Conservation (phyloP, 2,113 vertebrate species). For the Xerus inauris region DNA sequence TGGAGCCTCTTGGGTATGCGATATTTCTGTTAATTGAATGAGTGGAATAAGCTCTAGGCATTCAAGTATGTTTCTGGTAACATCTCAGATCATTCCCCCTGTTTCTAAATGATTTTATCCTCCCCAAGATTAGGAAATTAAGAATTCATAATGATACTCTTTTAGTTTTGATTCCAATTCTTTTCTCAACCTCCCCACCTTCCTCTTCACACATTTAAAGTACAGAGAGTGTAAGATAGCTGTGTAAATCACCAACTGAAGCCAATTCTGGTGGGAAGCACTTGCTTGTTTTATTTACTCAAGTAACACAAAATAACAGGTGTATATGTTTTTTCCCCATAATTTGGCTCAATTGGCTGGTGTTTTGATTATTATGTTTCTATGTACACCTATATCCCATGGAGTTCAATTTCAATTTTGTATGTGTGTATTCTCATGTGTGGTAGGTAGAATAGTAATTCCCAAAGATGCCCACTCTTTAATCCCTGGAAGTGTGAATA, state of each 20-base stretch:
- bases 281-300: slow-evolving; percentile 29
- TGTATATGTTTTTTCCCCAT: not conserved
- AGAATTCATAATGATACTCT: not conserved
- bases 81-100: not conserved
- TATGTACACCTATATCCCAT: not conserved
- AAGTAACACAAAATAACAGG: not conserved
- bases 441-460: not conserved
- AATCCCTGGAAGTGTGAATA: not conserved
- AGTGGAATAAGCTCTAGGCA: not conserved
- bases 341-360: not conserved
- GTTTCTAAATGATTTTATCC: not conserved
- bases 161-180: not conserved
- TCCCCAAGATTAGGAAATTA: not conserved
- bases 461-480: not conserved
- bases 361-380: not conserved
- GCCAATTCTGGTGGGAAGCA: not conserved
- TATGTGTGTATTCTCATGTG: not conserved
- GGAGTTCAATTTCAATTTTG: not conserved
- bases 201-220: not conserved
- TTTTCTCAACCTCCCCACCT: not conserved
- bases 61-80: not conserved
- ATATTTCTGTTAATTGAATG: not conserved
- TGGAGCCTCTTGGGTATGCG: too few species aligned
- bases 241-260: not conserved
- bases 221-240: not conserved